Conservation (phyloP, 2,888 invertebrate genomes). For the Imbricaverruca yamaguchii region DNA sequence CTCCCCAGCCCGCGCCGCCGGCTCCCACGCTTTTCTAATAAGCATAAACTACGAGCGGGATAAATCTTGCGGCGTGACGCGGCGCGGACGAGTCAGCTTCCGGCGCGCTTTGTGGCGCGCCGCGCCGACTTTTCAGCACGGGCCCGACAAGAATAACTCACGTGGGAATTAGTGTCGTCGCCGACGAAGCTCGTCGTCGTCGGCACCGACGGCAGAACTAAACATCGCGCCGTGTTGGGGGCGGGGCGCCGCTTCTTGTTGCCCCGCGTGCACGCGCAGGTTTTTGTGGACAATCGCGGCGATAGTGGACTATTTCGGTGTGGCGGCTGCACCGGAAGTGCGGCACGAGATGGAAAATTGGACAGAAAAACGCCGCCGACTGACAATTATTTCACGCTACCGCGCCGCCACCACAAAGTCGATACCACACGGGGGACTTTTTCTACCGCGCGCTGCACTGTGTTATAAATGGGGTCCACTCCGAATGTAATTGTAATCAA, state of each 20-base stretch:
- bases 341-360: not conserved
- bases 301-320: slow-evolving; percentile 3
- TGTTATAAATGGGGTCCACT: not conserved
- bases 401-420: not conserved
- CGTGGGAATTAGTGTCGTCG: not conserved
- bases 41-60: slow-evolving; percentile 3
- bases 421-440: not conserved
- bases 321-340: not conserved
- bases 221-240: not conserved
- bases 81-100: not conserved
- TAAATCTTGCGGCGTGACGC: not conserved
- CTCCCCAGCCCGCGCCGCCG: not conserved
- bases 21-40: slow-evolving; percentile 20
- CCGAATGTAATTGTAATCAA: not conserved
- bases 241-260: not conserved
- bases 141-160: slow-evolving; percentile 2
- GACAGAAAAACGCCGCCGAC: not conserved
- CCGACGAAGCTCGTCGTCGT: not conserved
- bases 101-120: not conserved
- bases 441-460: not conserved
- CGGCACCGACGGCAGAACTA: not conserved
- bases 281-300: not conserved
- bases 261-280: not conserved
- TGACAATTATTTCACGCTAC: not conserved
- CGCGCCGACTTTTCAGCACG: not conserved